Base-by-base conservation (phyloP, 2,888 invertebrate genomes). In the Drosophila gaucha region DNA sequence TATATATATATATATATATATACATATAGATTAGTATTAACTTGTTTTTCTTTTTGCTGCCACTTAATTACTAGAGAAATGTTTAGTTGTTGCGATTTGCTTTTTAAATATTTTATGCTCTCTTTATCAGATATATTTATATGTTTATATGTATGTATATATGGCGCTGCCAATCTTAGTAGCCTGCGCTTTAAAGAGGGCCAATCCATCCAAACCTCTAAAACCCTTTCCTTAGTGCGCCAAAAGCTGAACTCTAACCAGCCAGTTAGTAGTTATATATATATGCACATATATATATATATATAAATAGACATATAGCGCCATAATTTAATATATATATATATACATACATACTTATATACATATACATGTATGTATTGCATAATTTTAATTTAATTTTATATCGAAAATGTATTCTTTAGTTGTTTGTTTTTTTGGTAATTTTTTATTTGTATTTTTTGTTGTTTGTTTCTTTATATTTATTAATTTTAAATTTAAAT, bases 401-500 rank as follows among this genome's bases (percentile, higher is more conserved):
- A 85, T 89, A 89, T 85, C 89, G 89, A 85, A 85, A 85, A 89
- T 85, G 89, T 85, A 71, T 78, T 79, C 74, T 87, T 69, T 69
- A 69, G 73, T 70, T 69, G 76, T 74, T 70, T 69, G 80, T 67
- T 87, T 76, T 74, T 80, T 86, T 88, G 75, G 63, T 86, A 74
- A 70, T 82, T 83, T n/a, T 88, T 78, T 86, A 79, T 78, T 88
- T 86, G 74, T 67, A 75, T 86, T 72, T 74, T 78, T 80, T 83
- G 54, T 76, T 67, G 80, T 74, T 76, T 68, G 70, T 86, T 84
- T 88, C 70, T 87, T 89, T 85, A 89, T 86, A 88, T 86, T 88
- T 86, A 88, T 88, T 88, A 86, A 88, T 88, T 89, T 89, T 88
- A 88, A 85, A 88, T 86, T 89, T 89, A 89, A 89, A 87, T 89